Percentiles rank a stretch among this genome's conserved stretches.
Conservation (phyloP, 1,140 invertebrate species). For the Eulimnadia texana region DNA sequence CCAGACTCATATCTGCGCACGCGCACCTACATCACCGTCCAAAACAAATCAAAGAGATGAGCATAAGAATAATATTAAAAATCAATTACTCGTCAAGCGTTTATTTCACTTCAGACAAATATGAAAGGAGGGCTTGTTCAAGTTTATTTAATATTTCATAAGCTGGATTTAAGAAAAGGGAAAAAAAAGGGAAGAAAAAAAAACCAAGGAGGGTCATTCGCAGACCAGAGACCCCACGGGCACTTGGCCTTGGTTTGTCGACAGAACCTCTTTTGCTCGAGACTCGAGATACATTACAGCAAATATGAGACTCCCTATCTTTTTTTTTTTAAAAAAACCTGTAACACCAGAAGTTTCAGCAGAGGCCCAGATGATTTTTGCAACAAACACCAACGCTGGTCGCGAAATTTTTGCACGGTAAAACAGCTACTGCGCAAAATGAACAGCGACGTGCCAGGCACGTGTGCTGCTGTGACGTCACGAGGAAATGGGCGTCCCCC, state of each 20-base stretch:
- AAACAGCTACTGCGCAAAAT: background rate
- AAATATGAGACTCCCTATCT: too few relatives aligned
- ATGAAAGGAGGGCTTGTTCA: background rate
- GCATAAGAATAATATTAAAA: background rate
- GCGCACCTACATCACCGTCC: background rate
- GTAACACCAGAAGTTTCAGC: background rate
- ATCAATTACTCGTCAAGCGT: background rate
- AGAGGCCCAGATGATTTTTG: background rate
- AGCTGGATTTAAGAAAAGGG: background rate
- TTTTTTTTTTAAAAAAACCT: background rate
- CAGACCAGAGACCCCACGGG: background rate
- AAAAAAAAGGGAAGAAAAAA: background rate
- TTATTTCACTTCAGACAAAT: background rate
- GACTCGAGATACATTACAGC: too few relatives aligned
- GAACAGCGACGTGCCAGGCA: slow-evolving; percentile 11
- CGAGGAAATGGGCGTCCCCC: slow-evolving; percentile 3
- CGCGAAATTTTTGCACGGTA: background rate
- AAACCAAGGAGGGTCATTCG: background rate
- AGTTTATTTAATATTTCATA: background rate
- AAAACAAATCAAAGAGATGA: background rate
- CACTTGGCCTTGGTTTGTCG: background rate
- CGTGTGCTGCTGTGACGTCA: slow-evolving; percentile 12
- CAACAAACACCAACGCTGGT: background rate
- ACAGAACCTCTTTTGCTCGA: background rate
- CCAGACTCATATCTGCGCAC: slow-evolving; percentile 48